These are phyloP conservation scores for Notodromas monacha DNA, from an alignment of 2,888 invertebrate species.

Conservation along the genomic window DNA sequence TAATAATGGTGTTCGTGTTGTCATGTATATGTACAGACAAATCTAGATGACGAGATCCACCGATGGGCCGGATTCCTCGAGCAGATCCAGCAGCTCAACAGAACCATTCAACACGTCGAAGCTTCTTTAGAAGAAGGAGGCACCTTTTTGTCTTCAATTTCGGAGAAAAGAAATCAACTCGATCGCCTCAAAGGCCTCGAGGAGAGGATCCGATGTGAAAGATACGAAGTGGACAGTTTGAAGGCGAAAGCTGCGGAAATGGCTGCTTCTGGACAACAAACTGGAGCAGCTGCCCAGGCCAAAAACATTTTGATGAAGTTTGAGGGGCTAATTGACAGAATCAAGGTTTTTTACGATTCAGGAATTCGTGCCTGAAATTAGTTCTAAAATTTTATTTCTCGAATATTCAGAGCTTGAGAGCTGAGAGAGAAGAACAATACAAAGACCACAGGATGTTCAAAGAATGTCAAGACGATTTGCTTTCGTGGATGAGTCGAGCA, in stretches of 20 bases:
- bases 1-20: no score
- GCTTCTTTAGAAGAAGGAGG: conserved; percentile 34
- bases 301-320: conserved; percentile 53
- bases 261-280: conserved; percentile 49
- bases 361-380: background rate
- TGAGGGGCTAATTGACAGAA: conserved; percentile 36
- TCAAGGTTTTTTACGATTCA: conserved; percentile 21
- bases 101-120: conserved; percentile 43
- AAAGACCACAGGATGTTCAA: conserved; percentile 61
- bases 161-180: conserved; percentile 51
- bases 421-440: conserved; percentile 50
- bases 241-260: conserved; percentile 55
- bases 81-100: conserved; percentile 49
- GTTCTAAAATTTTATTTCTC: background rate
- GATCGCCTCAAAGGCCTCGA: conserved; percentile 52
- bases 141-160: conserved; percentile 40
- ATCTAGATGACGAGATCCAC: conserved; percentile 54
- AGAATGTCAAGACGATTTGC: conserved; percentile 60
- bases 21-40: conserved; percentile 17
- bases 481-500: conserved; percentile 53
- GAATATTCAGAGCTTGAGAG: conserved; percentile 24
- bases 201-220: conserved; percentile 58
- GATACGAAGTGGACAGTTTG: conserved; percentile 52
- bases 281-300: conserved; percentile 45
- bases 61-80: conserved; percentile 69